Conservation (phyloP, 2,888 invertebrate genomes). For the Dynastes grantii region DNA sequence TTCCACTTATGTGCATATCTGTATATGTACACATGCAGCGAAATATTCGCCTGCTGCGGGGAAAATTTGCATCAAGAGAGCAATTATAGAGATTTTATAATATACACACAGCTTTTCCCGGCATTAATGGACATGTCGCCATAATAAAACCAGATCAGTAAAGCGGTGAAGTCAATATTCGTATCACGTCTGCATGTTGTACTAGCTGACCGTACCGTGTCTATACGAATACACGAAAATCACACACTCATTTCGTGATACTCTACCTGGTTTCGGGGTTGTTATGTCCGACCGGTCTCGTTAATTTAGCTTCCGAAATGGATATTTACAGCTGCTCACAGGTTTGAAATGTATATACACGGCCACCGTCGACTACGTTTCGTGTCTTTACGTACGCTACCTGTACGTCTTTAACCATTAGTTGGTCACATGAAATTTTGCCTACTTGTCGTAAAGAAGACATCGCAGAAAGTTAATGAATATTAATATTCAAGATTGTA, state of each 20-base stretch:
- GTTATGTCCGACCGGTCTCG: constrained; percentile 39
- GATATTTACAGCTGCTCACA: constrained; percentile 44
- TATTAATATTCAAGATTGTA: too few species aligned
- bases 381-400: background rate
- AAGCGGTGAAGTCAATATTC: constrained; percentile 23
- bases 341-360: constrained; percentile 35
- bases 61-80: constrained; percentile 21
- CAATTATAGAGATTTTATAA: constrained; percentile 32
- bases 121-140: constrained; percentile 35
- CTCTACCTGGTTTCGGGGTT: constrained; percentile 48
- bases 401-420: too few species aligned
- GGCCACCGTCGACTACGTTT: background rate
- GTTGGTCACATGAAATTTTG: too few species aligned
- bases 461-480: too few species aligned
- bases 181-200: constrained; percentile 10
- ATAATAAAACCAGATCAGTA: constrained; percentile 19
- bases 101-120: background rate
- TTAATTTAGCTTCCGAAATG: constrained; percentile 49
- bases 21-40: background rate
- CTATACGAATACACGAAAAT: constrained; percentile 30
- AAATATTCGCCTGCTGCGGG: background rate
- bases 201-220: background rate
- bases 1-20: background rate
- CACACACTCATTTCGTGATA: constrained; percentile 17
- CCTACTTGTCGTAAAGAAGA: too few species aligned